Evolutionary conservation across 2,797 vertebrate species (phyloP).

Genomic region (Ara ararauna): DNA sequence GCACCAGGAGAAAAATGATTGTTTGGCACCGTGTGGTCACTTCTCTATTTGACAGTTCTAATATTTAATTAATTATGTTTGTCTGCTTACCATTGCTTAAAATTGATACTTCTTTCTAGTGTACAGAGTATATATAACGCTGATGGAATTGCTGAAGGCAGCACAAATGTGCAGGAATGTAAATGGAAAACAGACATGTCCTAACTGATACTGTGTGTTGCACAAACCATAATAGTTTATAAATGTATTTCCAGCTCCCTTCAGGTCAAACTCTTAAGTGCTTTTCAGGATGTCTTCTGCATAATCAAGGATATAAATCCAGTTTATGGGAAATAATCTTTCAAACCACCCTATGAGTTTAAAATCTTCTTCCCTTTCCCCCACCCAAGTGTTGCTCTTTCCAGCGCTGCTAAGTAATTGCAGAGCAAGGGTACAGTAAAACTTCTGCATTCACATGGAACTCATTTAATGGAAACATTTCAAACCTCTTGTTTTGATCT

Average conservation of each 20-base stretch:
- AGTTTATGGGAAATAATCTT: slow-evolving; percentile 47
- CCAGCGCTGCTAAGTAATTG: slow-evolving; percentile 14
- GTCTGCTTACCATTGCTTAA: not conserved
- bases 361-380: not conserved
- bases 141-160: slow-evolving; percentile 41
- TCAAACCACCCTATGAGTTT: not conserved
- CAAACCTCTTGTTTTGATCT: slow-evolving; percentile 20
- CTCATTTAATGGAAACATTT: slow-evolving; percentile 27
- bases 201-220: slow-evolving; percentile 19
- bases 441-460: slow-evolving; percentile 43
- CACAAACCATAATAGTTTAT: slow-evolving; percentile 8
- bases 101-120: not conserved
- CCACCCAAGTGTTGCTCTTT: not conserved
- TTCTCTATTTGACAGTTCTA: not conserved
- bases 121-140: not conserved
- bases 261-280: slow-evolving; percentile 44
- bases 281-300: slow-evolving; percentile 45
- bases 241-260: slow-evolving; percentile 47
- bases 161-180: slow-evolving; percentile 44
- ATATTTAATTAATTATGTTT: not conserved
- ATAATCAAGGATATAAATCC: slow-evolving; percentile 47
- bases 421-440: not conserved
- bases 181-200: slow-evolving; percentile 52
- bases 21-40: not conserved
- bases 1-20: not conserved